Conservation (phyloP, 2,888 invertebrate species). For the Thelaira solivaga region DNA sequence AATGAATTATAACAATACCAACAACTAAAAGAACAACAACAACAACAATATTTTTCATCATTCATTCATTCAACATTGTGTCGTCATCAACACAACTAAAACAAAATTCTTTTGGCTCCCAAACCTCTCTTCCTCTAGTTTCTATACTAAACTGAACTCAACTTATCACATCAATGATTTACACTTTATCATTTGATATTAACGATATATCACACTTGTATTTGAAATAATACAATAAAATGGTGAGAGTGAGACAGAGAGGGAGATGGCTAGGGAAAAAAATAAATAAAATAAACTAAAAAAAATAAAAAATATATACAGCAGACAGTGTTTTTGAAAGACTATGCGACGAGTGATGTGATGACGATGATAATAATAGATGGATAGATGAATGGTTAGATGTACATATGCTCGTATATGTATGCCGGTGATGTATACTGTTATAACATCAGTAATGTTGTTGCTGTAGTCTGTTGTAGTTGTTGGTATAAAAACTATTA, state of each 20-base stretch:
- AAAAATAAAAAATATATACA: neutral
- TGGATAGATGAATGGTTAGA: neutral
- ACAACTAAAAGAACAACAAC: neutral
- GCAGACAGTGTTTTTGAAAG: neutral
- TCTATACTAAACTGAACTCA: neutral
- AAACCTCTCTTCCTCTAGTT: neutral
- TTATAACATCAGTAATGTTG: too few species aligned
- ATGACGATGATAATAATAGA: neutral
- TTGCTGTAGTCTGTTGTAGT: too few species aligned
- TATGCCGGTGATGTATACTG: too few species aligned
- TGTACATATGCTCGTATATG: too few species aligned
- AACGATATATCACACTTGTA: conserved; percentile 25
- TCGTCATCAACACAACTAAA: neutral
- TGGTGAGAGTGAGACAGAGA: too few species aligned
- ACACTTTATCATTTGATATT: conserved; percentile 48
- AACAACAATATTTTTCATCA: conserved; percentile 1
- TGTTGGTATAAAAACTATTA: neutral
- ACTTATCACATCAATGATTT: conserved; percentile 39
- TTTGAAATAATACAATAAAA: too few species aligned
- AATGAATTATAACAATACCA: conserved; percentile 32
- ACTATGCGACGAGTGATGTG: conserved; percentile 8
- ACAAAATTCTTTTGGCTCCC: neutral
- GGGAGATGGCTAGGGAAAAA: too few species aligned
- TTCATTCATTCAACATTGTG: neutral
- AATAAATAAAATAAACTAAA: too few species aligned